Conservation (phyloP, 2,797 vertebrate genomes). For the Parauchenoglanis punctatus region DNA sequence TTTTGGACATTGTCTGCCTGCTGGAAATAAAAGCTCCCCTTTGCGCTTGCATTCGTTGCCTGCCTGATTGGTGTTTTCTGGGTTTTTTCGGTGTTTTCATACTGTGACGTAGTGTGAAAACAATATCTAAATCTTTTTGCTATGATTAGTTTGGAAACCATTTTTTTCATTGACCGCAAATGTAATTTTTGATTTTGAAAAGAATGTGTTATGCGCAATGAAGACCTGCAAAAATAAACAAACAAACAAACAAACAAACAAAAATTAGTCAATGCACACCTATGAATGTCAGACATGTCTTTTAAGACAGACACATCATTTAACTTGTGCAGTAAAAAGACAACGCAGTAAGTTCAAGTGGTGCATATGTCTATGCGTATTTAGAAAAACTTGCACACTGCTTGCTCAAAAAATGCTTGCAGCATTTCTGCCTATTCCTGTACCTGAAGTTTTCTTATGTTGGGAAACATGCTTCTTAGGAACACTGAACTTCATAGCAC, state of each 20-base stretch:
- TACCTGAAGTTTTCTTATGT: not conserved
- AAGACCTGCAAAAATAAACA: not conserved
- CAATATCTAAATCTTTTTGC: not conserved
- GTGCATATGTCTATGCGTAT: not conserved
- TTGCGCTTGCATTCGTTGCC: too few species aligned
- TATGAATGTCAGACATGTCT: not conserved
- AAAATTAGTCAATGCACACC: not conserved
- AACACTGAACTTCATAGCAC: not conserved
- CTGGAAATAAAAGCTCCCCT: too few species aligned
- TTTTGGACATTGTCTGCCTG: too few species aligned
- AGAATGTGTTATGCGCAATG: not conserved
- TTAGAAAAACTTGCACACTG: too few species aligned
- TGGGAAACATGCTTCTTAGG: not conserved
- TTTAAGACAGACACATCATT: not conserved
- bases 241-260: not conserved
- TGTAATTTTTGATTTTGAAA: not conserved
- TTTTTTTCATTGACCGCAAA: constrained; percentile 3
- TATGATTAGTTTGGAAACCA: not conserved
- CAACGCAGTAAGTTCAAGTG: not conserved
- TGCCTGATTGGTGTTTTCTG: not conserved
- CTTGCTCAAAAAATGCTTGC: not conserved
- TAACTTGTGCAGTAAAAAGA: not conserved
- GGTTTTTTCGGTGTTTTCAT: too few species aligned
- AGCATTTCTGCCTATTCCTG: not conserved
- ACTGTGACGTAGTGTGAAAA: not conserved